Evolutionary conservation across 92 coral and sea anemone species (phyloP).

Genomic region (Zoanthus solanderi): DNA sequence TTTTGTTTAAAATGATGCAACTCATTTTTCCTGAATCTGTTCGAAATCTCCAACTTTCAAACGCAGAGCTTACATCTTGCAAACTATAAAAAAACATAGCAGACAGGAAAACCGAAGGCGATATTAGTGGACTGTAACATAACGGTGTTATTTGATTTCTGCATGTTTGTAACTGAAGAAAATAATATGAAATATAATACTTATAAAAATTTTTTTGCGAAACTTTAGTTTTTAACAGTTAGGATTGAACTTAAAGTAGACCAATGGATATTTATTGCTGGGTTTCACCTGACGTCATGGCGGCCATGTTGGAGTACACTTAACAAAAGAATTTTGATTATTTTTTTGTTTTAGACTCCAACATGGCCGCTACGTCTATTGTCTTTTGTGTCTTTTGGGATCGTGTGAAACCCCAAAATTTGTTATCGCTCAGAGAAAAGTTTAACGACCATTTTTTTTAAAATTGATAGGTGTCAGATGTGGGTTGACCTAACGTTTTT

Average conservation of each 20-base stretch:
- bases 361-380: slow-evolving; percentile 16
- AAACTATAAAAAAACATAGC: slow-evolving; percentile 4
- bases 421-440: slow-evolving; percentile 7
- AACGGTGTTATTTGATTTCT: slow-evolving; percentile 13
- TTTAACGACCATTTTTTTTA: slow-evolving; percentile 6
- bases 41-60: slow-evolving; percentile 11
- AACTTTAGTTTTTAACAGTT: too few relatives aligned
- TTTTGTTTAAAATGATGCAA: slow-evolving; percentile 2
- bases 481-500: not conserved
- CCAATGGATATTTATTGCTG: slow-evolving; percentile 9
- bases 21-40: not conserved
- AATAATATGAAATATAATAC: slow-evolving; percentile 1
- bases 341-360: not conserved
- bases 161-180: slow-evolving; percentile 5
- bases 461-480: slow-evolving; percentile 9
- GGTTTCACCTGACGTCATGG: slow-evolving; percentile 23
- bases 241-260: not conserved
- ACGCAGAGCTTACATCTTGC: slow-evolving; percentile 1
- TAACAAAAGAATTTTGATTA: slow-evolving; percentile 27
- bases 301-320: slow-evolving; percentile 23
- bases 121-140: slow-evolving; percentile 5
- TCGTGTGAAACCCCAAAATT: slow-evolving; percentile 9
- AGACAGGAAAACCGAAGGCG: not conserved
- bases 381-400: slow-evolving; percentile 1
- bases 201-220: not conserved